Conservation (phyloP, 2,797 vertebrate species). For the Chelidonichthys spinosus region DNA sequence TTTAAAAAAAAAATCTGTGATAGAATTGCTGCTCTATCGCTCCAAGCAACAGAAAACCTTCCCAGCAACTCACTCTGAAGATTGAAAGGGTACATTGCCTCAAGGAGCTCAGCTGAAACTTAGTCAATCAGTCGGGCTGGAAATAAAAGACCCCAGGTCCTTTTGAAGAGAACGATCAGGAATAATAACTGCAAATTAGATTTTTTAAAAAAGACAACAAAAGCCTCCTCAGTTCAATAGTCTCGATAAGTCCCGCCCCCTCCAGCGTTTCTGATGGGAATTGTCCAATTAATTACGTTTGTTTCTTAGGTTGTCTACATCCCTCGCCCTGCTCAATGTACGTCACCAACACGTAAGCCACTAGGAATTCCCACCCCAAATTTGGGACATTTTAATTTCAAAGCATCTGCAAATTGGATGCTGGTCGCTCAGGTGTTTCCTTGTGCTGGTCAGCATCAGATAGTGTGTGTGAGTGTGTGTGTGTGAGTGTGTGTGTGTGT, state of each 20-base stretch:
- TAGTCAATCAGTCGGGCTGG: constrained; percentile 14
- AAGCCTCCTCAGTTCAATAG: neutral
- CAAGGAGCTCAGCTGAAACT: neutral
- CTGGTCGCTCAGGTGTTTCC: too few species aligned
- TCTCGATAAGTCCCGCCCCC: too few species aligned
- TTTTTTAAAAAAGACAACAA: neutral
- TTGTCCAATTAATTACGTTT: too few species aligned
- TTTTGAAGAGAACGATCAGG: neutral
- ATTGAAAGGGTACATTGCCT: constrained; percentile 19
- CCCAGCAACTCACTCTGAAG: constrained; percentile 12
- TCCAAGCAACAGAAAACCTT: constrained; percentile 35
- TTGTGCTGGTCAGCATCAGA: too few species aligned
- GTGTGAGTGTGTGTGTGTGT: constrained; percentile 6
- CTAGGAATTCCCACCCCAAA: too few species aligned
- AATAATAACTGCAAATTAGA: neutral
- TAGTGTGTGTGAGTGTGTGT: too few species aligned
- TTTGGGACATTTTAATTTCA: too few species aligned
- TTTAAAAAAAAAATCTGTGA: constrained; percentile 38
- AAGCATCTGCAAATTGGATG: too few species aligned
- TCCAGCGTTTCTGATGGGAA: too few species aligned
- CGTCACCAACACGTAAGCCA: too few species aligned
- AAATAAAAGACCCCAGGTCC: neutral
- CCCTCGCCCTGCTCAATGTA: too few species aligned
- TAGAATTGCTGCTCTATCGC: constrained; percentile 41
- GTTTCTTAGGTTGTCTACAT: too few species aligned